Evolutionary conservation across 2,113 vertebrate species (phyloP).

Genomic region (Mohoua ochrocephala): DNA sequence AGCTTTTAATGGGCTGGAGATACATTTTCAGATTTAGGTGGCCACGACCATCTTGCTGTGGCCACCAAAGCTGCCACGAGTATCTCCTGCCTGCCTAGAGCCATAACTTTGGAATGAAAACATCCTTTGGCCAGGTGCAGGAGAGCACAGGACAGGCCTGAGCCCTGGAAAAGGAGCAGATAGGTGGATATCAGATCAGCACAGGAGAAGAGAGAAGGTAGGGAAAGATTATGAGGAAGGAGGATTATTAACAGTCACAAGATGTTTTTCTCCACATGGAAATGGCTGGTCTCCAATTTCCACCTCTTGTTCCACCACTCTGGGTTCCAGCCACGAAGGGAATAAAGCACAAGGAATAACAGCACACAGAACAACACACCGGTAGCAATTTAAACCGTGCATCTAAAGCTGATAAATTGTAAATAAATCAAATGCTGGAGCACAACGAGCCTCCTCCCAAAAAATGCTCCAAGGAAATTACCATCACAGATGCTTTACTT

Average conservation of each 20-base stretch:
- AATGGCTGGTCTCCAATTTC: neutral
- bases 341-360: neutral
- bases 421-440: conserved; percentile 48
- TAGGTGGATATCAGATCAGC: fast-evolving
- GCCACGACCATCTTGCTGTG: neutral
- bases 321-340: neutral
- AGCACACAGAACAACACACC: neutral
- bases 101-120: neutral
- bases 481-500: neutral
- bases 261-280: neutral
- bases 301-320: neutral
- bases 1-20: neutral
- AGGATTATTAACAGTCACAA: neutral
- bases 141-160: neutral
- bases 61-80: neutral
- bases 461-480: conserved; percentile 51
- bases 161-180: neutral
- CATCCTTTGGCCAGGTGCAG: neutral
- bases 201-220: neutral
- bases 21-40: neutral
- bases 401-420: conserved; percentile 28
- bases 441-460: neutral
- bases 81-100: neutral
- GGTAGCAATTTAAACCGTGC: conserved; percentile 1
- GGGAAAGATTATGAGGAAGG: neutral